These are phyloP conservation scores for Terrapene triunguis DNA, from an alignment of 2,113 vertebrate species.

Conservation along the genomic window DNA sequence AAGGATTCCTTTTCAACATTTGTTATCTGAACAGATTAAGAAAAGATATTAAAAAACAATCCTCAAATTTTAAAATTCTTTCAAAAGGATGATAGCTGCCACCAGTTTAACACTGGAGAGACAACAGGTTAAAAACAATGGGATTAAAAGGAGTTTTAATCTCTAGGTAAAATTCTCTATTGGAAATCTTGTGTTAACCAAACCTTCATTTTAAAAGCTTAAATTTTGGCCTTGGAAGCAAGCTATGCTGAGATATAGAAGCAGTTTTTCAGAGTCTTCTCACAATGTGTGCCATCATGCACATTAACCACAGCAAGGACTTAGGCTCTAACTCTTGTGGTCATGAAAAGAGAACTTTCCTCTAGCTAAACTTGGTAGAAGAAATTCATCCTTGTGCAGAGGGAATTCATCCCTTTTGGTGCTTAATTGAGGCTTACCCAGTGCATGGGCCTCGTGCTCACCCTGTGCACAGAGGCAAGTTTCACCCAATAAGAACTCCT, in stretches of 20 bases:
- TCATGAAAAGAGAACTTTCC: background rate
- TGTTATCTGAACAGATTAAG: conserved; percentile 81
- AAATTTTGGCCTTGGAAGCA: background rate
- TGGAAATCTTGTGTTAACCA: background rate
- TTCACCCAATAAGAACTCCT: background rate
- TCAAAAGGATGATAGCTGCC: background rate
- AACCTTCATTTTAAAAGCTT: background rate
- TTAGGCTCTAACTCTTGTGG: background rate
- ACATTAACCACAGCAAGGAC: background rate
- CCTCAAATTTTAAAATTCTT: background rate
- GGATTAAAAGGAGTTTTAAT: background rate
- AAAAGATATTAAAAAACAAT: background rate
- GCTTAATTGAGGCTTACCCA: background rate
- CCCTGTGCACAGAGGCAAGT: background rate
- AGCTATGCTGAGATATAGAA: background rate
- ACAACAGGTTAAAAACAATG: background rate
- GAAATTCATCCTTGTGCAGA: background rate
- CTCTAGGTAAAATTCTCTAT: background rate
- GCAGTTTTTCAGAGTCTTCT: background rate
- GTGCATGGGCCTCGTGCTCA: background rate
- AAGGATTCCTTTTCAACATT: conserved; percentile 86
- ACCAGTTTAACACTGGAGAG: background rate
- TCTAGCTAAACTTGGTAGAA: background rate
- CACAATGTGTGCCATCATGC: background rate
- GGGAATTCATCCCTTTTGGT: background rate